Conservation (phyloP, 2,888 invertebrate genomes). For the Allolobophora icterica region DNA sequence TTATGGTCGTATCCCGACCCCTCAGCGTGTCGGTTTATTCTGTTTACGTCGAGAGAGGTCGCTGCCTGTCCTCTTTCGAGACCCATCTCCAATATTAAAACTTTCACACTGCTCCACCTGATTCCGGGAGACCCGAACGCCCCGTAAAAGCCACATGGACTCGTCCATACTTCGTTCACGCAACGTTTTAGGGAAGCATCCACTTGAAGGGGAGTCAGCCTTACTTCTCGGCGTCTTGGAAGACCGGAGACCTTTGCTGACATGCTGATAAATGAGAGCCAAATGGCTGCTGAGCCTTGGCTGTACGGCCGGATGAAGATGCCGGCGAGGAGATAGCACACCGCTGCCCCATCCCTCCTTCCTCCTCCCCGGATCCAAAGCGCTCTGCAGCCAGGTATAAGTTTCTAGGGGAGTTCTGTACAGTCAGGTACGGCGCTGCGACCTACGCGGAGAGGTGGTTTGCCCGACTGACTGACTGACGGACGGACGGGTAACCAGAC, state of each 20-base stretch:
- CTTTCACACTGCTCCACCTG: neutral
- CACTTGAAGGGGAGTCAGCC: neutral
- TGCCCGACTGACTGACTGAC: neutral
- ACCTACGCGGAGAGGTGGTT: neutral
- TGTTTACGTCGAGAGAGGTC: conserved; percentile 17
- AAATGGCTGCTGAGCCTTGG: neutral
- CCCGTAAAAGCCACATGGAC: neutral
- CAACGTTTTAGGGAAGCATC: neutral
- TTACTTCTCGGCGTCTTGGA: neutral
- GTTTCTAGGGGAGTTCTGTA: neutral
- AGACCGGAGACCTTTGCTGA: conserved; percentile 12
- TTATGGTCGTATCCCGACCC: neutral
- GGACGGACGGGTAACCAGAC: neutral
- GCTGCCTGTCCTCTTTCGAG: neutral
- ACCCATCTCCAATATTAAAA: neutral
- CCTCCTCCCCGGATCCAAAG: neutral
- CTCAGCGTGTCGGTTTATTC: neutral
- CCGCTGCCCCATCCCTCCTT: neutral
- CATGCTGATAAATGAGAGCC: conserved; percentile 17
- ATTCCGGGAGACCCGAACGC: conserved; percentile 4
- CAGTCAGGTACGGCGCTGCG: conserved; percentile 1
- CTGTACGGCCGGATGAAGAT: neutral
- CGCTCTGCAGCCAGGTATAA: neutral
- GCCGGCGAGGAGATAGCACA: neutral
- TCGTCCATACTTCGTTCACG: conserved; percentile 8